Evolutionary conservation across 2,797 vertebrate genomes (phyloP).

Genomic region (Hemibagrus guttatus): DNA sequence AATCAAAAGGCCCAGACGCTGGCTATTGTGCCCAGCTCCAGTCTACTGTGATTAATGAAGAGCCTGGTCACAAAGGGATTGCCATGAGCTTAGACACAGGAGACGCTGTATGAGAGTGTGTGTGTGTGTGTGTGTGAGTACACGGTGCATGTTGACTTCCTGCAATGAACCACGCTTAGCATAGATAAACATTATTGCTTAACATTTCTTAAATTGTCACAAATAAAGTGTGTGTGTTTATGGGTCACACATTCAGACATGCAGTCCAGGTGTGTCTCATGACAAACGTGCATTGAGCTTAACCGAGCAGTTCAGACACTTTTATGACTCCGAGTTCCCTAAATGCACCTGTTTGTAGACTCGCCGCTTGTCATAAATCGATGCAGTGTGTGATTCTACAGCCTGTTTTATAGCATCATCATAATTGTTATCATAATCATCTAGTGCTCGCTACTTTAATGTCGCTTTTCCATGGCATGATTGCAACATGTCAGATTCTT

Average conservation of each 20-base stretch:
- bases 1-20: slow-evolving; percentile 42
- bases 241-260: background rate
- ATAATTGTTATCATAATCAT: background rate
- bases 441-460: too few species aligned
- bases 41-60: slow-evolving; percentile 46
- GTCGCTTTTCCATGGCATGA: background rate
- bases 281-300: background rate
- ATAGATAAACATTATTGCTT: slow-evolving; percentile 18
- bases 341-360: background rate
- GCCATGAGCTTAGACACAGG: slow-evolving; percentile 11
- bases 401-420: background rate
- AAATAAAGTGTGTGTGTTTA: background rate
- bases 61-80: slow-evolving; percentile 39
- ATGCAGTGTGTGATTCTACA: background rate
- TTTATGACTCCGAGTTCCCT: background rate
- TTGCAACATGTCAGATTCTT: background rate
- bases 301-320: background rate
- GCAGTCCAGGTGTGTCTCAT: background rate
- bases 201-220: background rate
- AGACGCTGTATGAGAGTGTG: background rate
- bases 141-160: slow-evolving; percentile 10
- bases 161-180: slow-evolving; percentile 16
- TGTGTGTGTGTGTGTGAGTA: background rate
- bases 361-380: background rate
- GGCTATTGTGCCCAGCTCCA: slow-evolving; percentile 32